These are phyloP conservation scores for Melanophora roralis DNA, from an alignment of 2,888 invertebrate species.

Conservation along the genomic window DNA sequence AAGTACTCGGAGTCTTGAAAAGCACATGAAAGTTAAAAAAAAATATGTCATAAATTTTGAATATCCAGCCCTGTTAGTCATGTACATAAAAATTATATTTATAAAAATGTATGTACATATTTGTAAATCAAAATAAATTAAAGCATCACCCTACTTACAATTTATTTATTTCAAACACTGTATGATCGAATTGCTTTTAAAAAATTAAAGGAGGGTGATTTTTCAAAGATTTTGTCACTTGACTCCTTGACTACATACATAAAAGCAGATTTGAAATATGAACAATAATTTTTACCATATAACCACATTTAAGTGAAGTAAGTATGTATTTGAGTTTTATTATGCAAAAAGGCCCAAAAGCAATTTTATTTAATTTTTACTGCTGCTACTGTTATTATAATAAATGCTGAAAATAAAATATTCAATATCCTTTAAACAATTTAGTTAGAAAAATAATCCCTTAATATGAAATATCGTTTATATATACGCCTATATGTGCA, in stretches of 20 bases:
- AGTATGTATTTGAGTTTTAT: slow-evolving; percentile 17
- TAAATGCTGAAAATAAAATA: slow-evolving; percentile 30
- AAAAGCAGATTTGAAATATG: neutral
- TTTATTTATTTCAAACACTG: neutral
- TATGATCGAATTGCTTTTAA: neutral
- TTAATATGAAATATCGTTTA: neutral
- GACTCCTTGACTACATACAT: slow-evolving; percentile 3
- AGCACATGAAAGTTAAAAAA: too few species aligned
- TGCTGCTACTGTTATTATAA: neutral
- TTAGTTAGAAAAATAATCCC: slow-evolving; percentile 30
- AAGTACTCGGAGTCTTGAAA: too few species aligned
- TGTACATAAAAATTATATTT: too few species aligned
- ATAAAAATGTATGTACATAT: too few species aligned
- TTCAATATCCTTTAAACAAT: slow-evolving; percentile 9
- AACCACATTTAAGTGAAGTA: slow-evolving; percentile 55
- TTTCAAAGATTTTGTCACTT: slow-evolving; percentile 12
- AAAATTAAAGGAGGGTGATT: neutral
- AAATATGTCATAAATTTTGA: too few species aligned
- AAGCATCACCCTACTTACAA: neutral
- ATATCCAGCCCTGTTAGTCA: too few species aligned
- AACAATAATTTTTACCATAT: slow-evolving; percentile 31
- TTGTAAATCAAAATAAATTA: too few species aligned
- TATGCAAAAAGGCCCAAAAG: slow-evolving; percentile 17
- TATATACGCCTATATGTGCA: neutral
- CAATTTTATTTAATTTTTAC: slow-evolving; percentile 35